Percentiles rank a stretch among this genome's conserved stretches.
phyloP scores from a whole-genome alignment of 2,797 vertebrate genomes.

The Mastacembelus armatus region DNA sequence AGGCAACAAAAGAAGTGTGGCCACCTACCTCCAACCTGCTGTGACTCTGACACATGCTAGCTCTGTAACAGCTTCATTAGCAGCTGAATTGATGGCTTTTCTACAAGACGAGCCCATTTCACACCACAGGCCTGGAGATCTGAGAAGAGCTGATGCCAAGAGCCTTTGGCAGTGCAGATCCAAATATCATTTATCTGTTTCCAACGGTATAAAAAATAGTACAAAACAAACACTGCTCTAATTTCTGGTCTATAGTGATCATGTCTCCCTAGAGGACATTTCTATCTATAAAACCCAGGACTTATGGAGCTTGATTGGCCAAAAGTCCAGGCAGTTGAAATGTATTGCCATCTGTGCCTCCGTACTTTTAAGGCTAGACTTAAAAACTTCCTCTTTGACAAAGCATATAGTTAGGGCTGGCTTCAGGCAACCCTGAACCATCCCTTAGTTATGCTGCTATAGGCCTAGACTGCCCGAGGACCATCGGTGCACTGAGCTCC shows the following conservation, averaged over 20 bases:
- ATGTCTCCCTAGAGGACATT: slow-evolving; percentile 9
- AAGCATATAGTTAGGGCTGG: too few relatives aligned
- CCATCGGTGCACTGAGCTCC: too few relatives aligned
- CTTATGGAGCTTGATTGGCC: slow-evolving; percentile 36
- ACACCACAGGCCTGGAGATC: slow-evolving; percentile 27
- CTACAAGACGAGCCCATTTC: slow-evolving; percentile 48
- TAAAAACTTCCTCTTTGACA: too few relatives aligned
- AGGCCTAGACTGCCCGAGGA: too few relatives aligned
- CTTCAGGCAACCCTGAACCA: too few relatives aligned
- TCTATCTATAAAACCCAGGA: slow-evolving; percentile 12
- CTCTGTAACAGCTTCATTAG: slow-evolving; percentile 65
- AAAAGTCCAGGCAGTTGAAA: slow-evolving; percentile 30
- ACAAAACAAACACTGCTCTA: slow-evolving; percentile 18
- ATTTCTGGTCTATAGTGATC: slow-evolving; percentile 6
- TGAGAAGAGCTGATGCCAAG: slow-evolving; percentile 27
- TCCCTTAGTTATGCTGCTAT: too few relatives aligned
- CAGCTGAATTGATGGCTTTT: slow-evolving; percentile 56
- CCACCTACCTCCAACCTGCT: slow-evolving; percentile 44
- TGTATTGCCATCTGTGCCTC: slow-evolving; percentile 42
- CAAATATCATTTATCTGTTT: slow-evolving; percentile 22
- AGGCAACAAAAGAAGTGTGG: slow-evolving; percentile 37
- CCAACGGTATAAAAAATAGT: slow-evolving; percentile 19
- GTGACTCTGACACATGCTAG: slow-evolving; percentile 43
- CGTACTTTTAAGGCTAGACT: too few relatives aligned
- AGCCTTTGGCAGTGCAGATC: slow-evolving; percentile 1